Conservation (phyloP, 2,888 invertebrate species). For the Polyploca ridens region DNA sequence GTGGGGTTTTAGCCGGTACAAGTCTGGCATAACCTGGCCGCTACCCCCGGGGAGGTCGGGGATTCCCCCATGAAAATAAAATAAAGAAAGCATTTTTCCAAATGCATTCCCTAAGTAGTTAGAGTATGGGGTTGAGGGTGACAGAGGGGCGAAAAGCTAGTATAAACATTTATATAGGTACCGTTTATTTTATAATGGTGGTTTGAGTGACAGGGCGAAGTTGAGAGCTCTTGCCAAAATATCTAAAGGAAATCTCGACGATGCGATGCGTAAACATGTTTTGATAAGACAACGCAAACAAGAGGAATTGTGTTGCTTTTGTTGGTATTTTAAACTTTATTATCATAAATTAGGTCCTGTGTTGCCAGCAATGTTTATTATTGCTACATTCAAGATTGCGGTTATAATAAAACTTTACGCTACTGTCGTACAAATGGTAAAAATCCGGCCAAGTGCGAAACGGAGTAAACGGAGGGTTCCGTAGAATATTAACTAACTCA, state of each 20-base stretch:
- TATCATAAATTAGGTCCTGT: neutral
- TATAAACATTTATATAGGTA: too few relatives aligned
- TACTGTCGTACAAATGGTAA: neutral
- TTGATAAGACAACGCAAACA: slow-evolving; percentile 22
- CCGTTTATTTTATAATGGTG: neutral
- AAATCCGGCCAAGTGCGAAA: too few relatives aligned
- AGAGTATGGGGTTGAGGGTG: too few relatives aligned
- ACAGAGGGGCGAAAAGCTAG: too few relatives aligned
- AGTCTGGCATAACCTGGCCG: too few relatives aligned
- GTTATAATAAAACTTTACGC: neutral
- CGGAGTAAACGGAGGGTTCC: too few relatives aligned
- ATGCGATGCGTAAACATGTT: slow-evolving; percentile 28
- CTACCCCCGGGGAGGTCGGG: too few relatives aligned
- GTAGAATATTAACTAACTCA: too few relatives aligned
- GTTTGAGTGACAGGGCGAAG: neutral
- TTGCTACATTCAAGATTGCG: neutral
- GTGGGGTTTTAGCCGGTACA: too few relatives aligned
- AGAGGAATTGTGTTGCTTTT: neutral
- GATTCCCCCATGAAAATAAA: too few relatives aligned
- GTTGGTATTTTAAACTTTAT: neutral
- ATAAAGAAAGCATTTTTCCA: too few relatives aligned
- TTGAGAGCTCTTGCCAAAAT: slow-evolving; percentile 11
- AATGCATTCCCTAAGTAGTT: too few relatives aligned
- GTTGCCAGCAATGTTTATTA: neutral
- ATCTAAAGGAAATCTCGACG: neutral